Evolutionary conservation across 2,888 invertebrate species (phyloP).

Genomic region (Meiosimyza platycephala): DNA sequence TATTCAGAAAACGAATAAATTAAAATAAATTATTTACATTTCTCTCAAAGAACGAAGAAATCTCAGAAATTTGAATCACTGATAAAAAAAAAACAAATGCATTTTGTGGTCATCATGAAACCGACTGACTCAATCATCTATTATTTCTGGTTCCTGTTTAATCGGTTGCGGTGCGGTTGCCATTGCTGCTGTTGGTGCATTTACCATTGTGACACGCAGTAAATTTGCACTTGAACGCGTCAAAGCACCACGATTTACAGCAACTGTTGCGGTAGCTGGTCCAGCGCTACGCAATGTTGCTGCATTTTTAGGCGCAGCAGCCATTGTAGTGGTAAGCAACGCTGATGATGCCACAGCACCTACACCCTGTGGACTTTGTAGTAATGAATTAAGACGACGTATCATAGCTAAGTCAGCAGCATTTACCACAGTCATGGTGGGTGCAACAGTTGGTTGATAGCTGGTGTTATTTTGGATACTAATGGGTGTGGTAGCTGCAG

Average conservation of each 20-base stretch:
- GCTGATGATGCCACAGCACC: not conserved
- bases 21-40: constrained; percentile 7
- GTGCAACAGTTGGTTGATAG: not conserved
- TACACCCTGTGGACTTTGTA: constrained; percentile 42
- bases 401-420: constrained; percentile 46
- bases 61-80: too few relatives aligned
- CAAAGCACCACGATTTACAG: constrained; percentile 44
- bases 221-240: constrained; percentile 46
- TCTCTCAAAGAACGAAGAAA: constrained; percentile 2
- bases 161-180: constrained; percentile 33
- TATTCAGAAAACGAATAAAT: constrained; percentile 26
- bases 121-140: constrained; percentile 34
- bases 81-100: too few relatives aligned
- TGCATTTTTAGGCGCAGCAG: constrained; percentile 30
- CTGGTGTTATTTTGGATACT: not conserved
- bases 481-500: constrained; percentile 12
- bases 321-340: constrained; percentile 14
- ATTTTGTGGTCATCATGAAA: not conserved
- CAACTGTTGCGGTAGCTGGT: constrained; percentile 35
- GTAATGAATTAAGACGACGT: constrained; percentile 43
- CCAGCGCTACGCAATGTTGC: constrained; percentile 43
- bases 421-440: constrained; percentile 42
- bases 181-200: constrained; percentile 25
- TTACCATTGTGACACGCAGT: constrained; percentile 43
- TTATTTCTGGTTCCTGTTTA: constrained; percentile 45